phyloP scores from a whole-genome alignment of 2,888 invertebrate species.

The Nomada ferruginata region DNA sequence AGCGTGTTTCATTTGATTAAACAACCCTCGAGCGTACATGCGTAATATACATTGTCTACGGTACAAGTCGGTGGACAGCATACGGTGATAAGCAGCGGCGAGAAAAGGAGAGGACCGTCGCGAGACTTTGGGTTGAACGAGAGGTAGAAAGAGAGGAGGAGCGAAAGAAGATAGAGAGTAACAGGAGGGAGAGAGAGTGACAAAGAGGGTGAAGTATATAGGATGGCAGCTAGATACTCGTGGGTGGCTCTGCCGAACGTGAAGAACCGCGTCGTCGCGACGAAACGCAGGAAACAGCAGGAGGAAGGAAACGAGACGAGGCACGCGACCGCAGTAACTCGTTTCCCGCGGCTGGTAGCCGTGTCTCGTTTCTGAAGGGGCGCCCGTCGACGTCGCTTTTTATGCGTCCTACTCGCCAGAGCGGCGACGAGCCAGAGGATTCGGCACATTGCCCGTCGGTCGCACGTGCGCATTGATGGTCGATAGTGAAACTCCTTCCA shows the following conservation, averaged over 20 bases:
- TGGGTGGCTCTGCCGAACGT: slow-evolving; percentile 44
- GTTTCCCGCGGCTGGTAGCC: slow-evolving; percentile 27
- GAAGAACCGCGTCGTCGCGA: slow-evolving; percentile 49
- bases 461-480: slow-evolving; percentile 63
- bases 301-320: slow-evolving; percentile 15
- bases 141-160: too few relatives aligned
- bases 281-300: slow-evolving; percentile 36
- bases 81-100: slow-evolving; percentile 37
- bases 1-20: slow-evolving; percentile 33
- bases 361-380: slow-evolving; percentile 27
- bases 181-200: not conserved
- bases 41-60: not conserved
- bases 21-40: slow-evolving; percentile 17
- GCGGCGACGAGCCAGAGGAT: slow-evolving; percentile 40
- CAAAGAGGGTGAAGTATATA: slow-evolving; percentile 18
- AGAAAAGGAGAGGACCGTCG: not conserved
- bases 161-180: not conserved
- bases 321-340: slow-evolving; percentile 23
- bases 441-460: slow-evolving; percentile 59
- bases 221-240: slow-evolving; percentile 64
- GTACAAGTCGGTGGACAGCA: not conserved
- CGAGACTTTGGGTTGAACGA: too few relatives aligned
- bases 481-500: slow-evolving; percentile 53
- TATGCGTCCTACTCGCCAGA: slow-evolving; percentile 27
- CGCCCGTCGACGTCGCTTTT: slow-evolving; percentile 10